Evolutionary conservation across 2,797 vertebrate species (phyloP).

Genomic region (Thripadectes ignobilis): DNA sequence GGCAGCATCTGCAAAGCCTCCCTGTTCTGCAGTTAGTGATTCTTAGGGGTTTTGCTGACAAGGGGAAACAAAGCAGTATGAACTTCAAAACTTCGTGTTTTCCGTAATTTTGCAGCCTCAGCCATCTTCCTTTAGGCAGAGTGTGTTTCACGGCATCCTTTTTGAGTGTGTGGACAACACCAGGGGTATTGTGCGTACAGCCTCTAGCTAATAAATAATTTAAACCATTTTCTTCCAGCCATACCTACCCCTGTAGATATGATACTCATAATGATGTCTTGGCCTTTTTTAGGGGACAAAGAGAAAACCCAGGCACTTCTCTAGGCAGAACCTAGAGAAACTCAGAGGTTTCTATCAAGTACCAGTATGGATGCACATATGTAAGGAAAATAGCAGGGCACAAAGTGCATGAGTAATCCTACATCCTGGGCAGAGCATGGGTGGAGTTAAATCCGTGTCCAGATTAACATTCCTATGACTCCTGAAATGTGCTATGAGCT

Average conservation of each 20-base stretch:
- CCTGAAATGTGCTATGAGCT: background rate
- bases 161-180: background rate
- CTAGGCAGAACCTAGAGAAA: background rate
- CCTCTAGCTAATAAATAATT: background rate
- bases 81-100: background rate
- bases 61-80: background rate
- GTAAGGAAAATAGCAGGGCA: background rate
- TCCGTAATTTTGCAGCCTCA: background rate
- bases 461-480: conserved; percentile 19
- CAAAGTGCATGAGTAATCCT: background rate
- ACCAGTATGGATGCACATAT: background rate
- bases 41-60: background rate
- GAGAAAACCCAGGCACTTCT: background rate
- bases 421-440: background rate
- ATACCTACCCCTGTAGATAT: background rate
- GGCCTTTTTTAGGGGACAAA: background rate
- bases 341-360: background rate
- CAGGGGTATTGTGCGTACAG: background rate
- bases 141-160: background rate
- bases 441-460: background rate
- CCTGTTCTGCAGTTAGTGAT: background rate
- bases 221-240: background rate
- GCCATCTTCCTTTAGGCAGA: background rate
- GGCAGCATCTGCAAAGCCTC: background rate
- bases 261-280: background rate